Percentiles rank a stretch among this genome's conserved stretches.
phyloP scores from a whole-genome alignment of 2,797 vertebrate genomes.

The Micrastur ruficollis region DNA sequence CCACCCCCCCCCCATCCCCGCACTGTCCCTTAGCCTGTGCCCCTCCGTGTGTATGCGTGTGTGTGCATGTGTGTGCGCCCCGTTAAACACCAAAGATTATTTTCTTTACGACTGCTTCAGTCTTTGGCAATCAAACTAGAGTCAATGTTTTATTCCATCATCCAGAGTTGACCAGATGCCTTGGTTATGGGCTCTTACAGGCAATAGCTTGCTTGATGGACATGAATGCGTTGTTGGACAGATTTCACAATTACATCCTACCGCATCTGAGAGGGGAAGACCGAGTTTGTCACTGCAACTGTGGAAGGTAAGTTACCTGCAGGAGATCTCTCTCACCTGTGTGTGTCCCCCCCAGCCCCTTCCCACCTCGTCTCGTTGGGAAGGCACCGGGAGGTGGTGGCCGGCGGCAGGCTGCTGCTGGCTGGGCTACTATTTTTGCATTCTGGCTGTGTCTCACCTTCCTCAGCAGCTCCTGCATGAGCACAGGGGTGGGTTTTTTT shows the following conservation, averaged over 20 bases:
- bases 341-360: background rate
- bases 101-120: constrained; percentile 36
- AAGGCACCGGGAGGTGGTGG: background rate
- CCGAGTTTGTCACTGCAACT: constrained; percentile 99
- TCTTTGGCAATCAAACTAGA: constrained; percentile 60
- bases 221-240: constrained; percentile 99
- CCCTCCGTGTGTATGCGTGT: background rate
- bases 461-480: constrained; percentile 6
- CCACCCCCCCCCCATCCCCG: background rate
- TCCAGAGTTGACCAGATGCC: constrained; percentile 73
- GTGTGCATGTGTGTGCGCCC: background rate
- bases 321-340: background rate
- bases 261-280: constrained; percentile 98
- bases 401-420: background rate
- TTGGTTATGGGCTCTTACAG: constrained; percentile 87
- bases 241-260: constrained; percentile 99
- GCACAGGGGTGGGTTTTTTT: background rate
- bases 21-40: constrained; percentile 1
- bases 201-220: constrained; percentile 99
- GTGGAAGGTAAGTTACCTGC: constrained; percentile 90
- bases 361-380: fast-evolving
- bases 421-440: background rate
- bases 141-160: constrained; percentile 67
- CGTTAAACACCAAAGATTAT: background rate
- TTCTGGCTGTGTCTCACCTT: constrained; percentile 28